Base-by-base conservation (phyloP, 2,797 vertebrate species). In the Mergus octosetaceus region DNA sequence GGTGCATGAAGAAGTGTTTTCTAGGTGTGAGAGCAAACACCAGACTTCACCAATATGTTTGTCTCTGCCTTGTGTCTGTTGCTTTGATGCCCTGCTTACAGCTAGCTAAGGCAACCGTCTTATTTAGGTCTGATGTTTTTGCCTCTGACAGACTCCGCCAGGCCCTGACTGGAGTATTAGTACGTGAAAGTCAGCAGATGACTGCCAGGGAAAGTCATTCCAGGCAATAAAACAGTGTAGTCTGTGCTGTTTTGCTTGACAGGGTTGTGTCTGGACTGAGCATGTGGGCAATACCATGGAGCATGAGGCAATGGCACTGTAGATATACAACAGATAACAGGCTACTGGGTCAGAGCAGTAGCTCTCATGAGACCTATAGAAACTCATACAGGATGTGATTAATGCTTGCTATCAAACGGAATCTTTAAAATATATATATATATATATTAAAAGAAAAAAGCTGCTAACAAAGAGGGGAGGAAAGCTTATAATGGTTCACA, bases 1-100 rank as follows among this genome's bases (percentile, higher is more conserved):
- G 93, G 78, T 93, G 53, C 74, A 79, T 3, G 45, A 85, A 61
- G 73, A 93, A 96, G 74, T 90, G 78, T 96, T 95, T 95, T 87
- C 58, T 93, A 87, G 74, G 92, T 94, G 96, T 77, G 94, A 97
- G 86, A 89, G 84, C 88, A 97, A 97, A 96, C 95, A 95, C 74
- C 86, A 96, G 95, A 97, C 92, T 92, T 73, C 57, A 51, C 47
- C 93, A 94, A 76, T 92, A 95, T 93, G 92, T 95, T 93, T 85
- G 74, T 64, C 61, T 10, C 18, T 2, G 28, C 56, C 3, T 4
- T 47, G 56, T 79, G 79, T 94, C 93, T 95, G 88, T 74, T 87
- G 41, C 75, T 69, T 34, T 60, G 56, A 20, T 73, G 71, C 43
- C 51, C 56, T 39, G 51, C 75, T 73, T 69, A 51, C 75, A 85